Evolutionary conservation across 2,113 vertebrate species (phyloP).

Genomic region (Anas platyrhynchos): DNA sequence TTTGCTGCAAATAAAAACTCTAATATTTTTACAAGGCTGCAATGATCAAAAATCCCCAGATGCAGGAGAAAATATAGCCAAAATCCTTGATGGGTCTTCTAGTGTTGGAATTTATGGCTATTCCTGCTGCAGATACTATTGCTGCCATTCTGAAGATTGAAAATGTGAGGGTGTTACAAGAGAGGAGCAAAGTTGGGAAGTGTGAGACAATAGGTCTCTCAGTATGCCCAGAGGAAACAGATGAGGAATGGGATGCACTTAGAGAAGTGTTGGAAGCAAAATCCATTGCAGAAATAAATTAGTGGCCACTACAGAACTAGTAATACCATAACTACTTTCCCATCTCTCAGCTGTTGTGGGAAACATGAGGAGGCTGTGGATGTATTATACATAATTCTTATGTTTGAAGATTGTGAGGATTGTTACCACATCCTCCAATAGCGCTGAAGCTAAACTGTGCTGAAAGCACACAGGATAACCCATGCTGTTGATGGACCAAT

Average conservation of each 20-base stretch:
- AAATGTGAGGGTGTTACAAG: neutral
- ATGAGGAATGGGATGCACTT: neutral
- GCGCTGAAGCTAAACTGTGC: neutral
- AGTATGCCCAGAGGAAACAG: neutral
- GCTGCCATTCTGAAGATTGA: neutral
- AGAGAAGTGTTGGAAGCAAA: slow-evolving; percentile 15
- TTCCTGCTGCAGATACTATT: neutral
- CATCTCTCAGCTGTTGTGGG: neutral
- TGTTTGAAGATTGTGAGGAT: neutral
- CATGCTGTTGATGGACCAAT: neutral
- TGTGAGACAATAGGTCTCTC: neutral
- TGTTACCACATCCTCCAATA: slow-evolving; percentile 12
- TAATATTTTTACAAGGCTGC: neutral
- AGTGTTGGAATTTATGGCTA: neutral
- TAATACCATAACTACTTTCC: slow-evolving; percentile 4
- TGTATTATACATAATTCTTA: neutral
- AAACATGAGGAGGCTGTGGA: neutral
- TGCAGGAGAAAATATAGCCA: neutral
- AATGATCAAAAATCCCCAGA: neutral
- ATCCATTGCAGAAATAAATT: slow-evolving; percentile 11
- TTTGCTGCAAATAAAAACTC: neutral
- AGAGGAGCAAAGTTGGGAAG: slow-evolving; percentile 3
- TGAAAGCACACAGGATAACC: neutral
- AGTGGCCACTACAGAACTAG: neutral
- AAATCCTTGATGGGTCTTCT: neutral